These are phyloP conservation scores for Anoncus sp. DNA, from an alignment of 2,888 invertebrate species.

Conservation along the genomic window DNA sequence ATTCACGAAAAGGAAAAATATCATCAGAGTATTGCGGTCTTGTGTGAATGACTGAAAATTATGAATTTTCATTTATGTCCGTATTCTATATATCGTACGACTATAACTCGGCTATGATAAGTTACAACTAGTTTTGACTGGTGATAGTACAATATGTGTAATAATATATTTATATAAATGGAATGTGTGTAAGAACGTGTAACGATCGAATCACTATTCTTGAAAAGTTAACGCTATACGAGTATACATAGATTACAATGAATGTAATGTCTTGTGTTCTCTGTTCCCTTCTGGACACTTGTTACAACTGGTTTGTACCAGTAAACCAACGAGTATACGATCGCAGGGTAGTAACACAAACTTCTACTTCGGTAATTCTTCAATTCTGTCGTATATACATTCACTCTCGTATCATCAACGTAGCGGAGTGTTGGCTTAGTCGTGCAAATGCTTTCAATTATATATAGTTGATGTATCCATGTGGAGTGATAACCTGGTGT, in stretches of 20 bases:
- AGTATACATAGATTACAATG: slow-evolving; percentile 22
- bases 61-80: background rate
- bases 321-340: slow-evolving; percentile 50
- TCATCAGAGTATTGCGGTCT: background rate
- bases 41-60: background rate
- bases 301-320: slow-evolving; percentile 41
- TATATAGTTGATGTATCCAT: slow-evolving; percentile 49
- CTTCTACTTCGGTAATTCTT: slow-evolving; percentile 54
- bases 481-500: slow-evolving; percentile 30
- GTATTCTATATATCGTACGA: background rate
- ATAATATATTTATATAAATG: too few species aligned
- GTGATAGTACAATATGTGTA: background rate
- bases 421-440: slow-evolving; percentile 14
- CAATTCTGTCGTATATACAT: slow-evolving; percentile 32
- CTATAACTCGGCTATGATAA: background rate
- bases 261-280: slow-evolving; percentile 18
- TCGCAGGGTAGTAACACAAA: slow-evolving; percentile 38
- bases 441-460: slow-evolving; percentile 57
- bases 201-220: slow-evolving; percentile 16
- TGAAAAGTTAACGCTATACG: background rate
- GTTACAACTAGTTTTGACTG: slow-evolving; percentile 5
- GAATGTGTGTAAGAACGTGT: background rate
- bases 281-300: slow-evolving; percentile 9
- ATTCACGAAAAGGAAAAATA: background rate
- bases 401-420: slow-evolving; percentile 27